Evolutionary conservation across 2,888 invertebrate species (phyloP).

Genomic region (Beris chalybata): DNA sequence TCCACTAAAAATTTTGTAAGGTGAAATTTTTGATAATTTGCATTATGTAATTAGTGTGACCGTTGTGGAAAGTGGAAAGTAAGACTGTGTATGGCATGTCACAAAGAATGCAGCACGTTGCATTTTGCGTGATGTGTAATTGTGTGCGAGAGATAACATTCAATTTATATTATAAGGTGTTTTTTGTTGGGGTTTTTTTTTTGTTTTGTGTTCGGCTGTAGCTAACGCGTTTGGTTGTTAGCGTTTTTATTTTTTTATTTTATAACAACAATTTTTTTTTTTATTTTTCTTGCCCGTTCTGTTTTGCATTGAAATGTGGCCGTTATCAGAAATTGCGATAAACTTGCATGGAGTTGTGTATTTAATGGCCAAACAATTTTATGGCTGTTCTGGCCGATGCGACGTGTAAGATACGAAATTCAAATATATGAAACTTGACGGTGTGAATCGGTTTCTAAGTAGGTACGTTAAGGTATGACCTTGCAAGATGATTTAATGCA

Average conservation of each 20-base stretch:
- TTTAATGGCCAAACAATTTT: slow-evolving; percentile 28
- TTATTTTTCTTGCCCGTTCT: neutral
- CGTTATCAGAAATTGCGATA: slow-evolving; percentile 28
- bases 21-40: too few species aligned
- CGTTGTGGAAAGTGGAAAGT: too few species aligned
- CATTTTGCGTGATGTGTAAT: slow-evolving; percentile 25
- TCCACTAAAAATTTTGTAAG: too few species aligned
- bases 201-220: neutral
- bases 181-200: neutral
- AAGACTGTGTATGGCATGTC: slow-evolving; percentile 1
- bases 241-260: neutral
- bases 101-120: slow-evolving; percentile 24
- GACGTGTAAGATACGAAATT: slow-evolving; percentile 1
- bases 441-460: too few species aligned
- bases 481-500: too few species aligned
- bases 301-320: slow-evolving; percentile 14
- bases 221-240: neutral
- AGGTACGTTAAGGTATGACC: too few species aligned
- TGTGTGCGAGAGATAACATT: slow-evolving; percentile 25
- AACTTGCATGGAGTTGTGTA: slow-evolving; percentile 19
- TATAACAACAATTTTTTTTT: neutral
- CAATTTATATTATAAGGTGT: neutral
- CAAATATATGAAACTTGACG: neutral
- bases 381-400: slow-evolving; percentile 7
- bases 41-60: too few species aligned